A percentile compares a stretch with the other conserved stretches of the same genome.
phyloP scores from a whole-genome alignment of 2,888 invertebrate genomes.

The Cremastinae sp. region DNA sequence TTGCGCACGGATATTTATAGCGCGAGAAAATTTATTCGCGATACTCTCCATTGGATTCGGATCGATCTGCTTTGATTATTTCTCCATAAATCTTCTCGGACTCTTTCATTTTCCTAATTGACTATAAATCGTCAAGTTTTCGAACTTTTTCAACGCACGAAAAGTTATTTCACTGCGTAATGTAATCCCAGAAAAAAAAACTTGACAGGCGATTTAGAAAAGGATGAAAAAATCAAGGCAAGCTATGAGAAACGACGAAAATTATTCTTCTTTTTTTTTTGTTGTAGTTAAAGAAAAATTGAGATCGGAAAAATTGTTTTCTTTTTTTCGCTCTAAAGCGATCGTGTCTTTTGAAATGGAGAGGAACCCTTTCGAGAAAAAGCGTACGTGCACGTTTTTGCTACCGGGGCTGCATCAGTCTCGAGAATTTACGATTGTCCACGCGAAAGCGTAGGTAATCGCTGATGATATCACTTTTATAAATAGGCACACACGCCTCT shows the following conservation, averaged over 20 bases:
- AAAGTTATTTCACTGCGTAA: no score
- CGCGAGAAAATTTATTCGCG: slow-evolving; percentile 8
- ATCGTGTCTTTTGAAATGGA: neutral
- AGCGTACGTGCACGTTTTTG: slow-evolving; percentile 18
- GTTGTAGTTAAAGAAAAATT: neutral
- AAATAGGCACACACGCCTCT: slow-evolving; percentile 76
- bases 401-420: slow-evolving; percentile 53
- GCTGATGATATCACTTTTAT: slow-evolving; percentile 79
- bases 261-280: no score
- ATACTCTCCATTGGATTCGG: slow-evolving; percentile 2
- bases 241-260: no score
- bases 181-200: neutral
- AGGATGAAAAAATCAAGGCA: no score
- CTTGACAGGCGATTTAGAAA: no score
- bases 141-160: neutral
- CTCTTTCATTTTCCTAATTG: slow-evolving; percentile 14
- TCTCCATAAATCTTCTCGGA: slow-evolving; percentile 5
- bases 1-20: neutral
- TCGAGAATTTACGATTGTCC: slow-evolving; percentile 75
- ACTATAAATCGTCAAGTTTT: slow-evolving; percentile 16
- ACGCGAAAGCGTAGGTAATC: slow-evolving; percentile 80
- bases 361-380: slow-evolving; percentile 45
- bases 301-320: neutral
- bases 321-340: neutral
- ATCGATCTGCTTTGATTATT: neutral